A percentile compares a stretch with the other conserved stretches of the same genome.
Conservation (phyloP, 1,140 invertebrate species). For the Aporrectodea caliginosa region DNA sequence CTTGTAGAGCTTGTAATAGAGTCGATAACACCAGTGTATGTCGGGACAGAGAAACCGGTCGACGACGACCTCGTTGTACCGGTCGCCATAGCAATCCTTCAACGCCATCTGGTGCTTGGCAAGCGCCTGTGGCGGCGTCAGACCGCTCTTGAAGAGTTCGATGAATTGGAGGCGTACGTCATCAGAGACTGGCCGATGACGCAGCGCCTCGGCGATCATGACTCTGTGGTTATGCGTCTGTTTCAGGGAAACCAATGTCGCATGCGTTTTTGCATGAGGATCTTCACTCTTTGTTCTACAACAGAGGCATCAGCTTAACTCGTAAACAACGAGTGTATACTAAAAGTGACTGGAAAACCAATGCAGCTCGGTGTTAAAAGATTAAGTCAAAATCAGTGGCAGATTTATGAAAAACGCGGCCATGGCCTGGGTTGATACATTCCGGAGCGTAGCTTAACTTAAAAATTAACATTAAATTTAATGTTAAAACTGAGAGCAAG, state of each 20-base stretch:
- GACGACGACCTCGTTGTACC: background rate
- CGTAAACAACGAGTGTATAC: too few relatives aligned
- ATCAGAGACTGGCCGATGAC: background rate
- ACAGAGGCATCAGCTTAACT: too few relatives aligned
- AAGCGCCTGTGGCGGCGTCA: background rate
- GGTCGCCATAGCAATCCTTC: background rate
- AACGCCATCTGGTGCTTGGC: background rate
- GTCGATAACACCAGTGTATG: background rate
- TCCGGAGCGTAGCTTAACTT: too few relatives aligned
- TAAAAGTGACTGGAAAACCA: too few relatives aligned
- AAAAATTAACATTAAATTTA: too few relatives aligned
- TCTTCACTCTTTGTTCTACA: background rate
- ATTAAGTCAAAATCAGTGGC: too few relatives aligned
- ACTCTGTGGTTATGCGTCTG: background rate
- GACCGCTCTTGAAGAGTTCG: background rate
- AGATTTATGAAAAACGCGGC: too few relatives aligned
- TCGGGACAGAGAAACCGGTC: background rate
- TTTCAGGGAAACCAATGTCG: background rate
- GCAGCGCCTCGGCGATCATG: background rate
- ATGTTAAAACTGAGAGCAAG: too few relatives aligned
- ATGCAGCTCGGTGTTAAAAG: too few relatives aligned
- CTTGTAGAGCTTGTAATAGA: background rate
- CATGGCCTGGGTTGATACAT: too few relatives aligned
- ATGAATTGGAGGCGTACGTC: background rate
- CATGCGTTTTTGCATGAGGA: background rate